Evolutionary conservation across 1,140 invertebrate genomes (phyloP).

Genomic region (Nephila pilipes): DNA sequence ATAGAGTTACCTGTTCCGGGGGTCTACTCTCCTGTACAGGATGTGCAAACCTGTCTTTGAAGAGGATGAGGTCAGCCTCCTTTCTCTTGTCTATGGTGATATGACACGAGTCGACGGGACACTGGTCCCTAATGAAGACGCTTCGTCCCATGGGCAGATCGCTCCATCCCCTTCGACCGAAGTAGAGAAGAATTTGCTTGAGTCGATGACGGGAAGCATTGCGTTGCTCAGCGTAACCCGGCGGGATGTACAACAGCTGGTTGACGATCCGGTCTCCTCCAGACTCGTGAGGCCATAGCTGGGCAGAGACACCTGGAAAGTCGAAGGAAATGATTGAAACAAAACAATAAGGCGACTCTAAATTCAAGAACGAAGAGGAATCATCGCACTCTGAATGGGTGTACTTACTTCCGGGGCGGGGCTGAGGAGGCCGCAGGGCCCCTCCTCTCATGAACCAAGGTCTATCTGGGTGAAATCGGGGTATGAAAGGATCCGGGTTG

Average conservation of each 20-base stretch:
- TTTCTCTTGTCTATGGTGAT: conserved; percentile 88
- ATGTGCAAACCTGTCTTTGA: conserved; percentile 89
- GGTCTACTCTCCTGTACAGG: conserved; percentile 83
- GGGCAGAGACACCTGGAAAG: conserved; percentile 22
- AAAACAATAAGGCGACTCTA: not conserved
- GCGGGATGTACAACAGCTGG: conserved; percentile 81
- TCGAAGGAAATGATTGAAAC: not conserved
- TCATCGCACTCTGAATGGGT: not conserved
- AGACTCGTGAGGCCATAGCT: conserved; percentile 80
- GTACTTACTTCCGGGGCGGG: conserved; percentile 28
- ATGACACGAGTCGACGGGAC: conserved; percentile 89
- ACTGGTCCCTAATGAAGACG: conserved; percentile 86
- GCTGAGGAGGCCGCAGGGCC: not conserved
- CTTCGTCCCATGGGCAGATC: conserved; percentile 87
- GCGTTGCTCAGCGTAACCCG: conserved; percentile 69
- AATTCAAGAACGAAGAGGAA: not conserved
- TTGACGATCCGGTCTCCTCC: conserved; percentile 80
- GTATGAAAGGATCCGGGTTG: not conserved
- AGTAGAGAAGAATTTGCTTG: conserved; percentile 92
- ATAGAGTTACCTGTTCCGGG: conserved; percentile 85
- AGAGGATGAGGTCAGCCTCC: conserved; percentile 91
- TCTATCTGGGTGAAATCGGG: not conserved
- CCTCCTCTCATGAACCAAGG: conserved; percentile 69
- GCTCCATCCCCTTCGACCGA: conserved; percentile 89
- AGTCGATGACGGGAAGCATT: conserved; percentile 77